Percentiles rank a stretch among this genome's conserved stretches.
phyloP scores from a whole-genome alignment of 2,888 invertebrate species.

The Charanyca ferruginea region DNA sequence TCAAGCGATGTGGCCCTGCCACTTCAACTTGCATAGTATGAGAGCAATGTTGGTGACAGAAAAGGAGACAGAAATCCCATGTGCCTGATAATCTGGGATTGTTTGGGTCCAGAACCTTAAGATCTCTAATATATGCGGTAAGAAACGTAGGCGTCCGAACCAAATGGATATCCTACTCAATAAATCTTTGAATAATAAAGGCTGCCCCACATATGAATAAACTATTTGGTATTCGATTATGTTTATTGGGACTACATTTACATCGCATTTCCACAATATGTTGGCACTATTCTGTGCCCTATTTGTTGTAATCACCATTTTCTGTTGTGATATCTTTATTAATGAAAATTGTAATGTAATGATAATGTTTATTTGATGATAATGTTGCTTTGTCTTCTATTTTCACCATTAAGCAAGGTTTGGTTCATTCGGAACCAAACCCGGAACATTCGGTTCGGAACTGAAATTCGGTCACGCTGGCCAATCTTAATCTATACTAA shows the following conservation, averaged over 20 bases:
- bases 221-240: slow-evolving; percentile 35
- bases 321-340: neutral
- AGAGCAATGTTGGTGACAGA: too few relatives aligned
- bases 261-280: slow-evolving; percentile 12
- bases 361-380: neutral
- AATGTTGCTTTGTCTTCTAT: neutral
- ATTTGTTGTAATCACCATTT: slow-evolving; percentile 4
- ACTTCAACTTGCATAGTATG: too few relatives aligned
- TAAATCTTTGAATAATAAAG: slow-evolving; percentile 26
- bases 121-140: slow-evolving; percentile 3
- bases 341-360: neutral
- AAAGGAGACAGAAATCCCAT: too few relatives aligned
- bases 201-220: slow-evolving; percentile 21
- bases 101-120: too few relatives aligned
- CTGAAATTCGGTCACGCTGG: too few relatives aligned
- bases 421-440: too few relatives aligned
- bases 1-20: too few relatives aligned
- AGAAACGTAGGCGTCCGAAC: slow-evolving; percentile 12
- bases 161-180: slow-evolving; percentile 19
- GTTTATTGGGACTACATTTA: slow-evolving; percentile 27
- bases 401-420: neutral
- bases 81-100: too few relatives aligned
- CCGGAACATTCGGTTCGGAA: too few relatives aligned
- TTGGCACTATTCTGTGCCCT: neutral
- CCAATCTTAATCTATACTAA: too few relatives aligned